Evolutionary conservation across 2,797 vertebrate genomes (phyloP).

Genomic region (Sebastes oblongus): DNA sequence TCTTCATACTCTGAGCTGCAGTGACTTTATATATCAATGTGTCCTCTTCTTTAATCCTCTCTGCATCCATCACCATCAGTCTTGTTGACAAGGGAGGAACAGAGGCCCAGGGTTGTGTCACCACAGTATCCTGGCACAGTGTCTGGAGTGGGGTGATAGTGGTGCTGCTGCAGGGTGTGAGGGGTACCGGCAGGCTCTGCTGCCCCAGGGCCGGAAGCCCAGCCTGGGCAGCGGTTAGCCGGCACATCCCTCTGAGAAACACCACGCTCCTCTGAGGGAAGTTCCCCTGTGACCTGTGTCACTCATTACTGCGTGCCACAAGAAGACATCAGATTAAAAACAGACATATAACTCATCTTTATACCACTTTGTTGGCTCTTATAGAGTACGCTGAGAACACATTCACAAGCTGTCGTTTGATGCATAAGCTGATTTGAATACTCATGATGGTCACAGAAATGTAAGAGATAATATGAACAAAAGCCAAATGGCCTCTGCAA

Average conservation of each 20-base stretch:
- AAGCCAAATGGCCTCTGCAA: background rate
- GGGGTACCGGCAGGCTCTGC: constrained; percentile 60
- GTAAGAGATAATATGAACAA: background rate
- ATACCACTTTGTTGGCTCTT: background rate
- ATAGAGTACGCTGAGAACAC: background rate
- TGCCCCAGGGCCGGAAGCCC: constrained; percentile 78
- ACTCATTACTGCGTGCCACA: constrained; percentile 21
- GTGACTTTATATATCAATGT: constrained; percentile 13
- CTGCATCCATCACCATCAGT: constrained; percentile 76
- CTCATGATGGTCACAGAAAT: background rate
- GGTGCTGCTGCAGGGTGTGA: constrained; percentile 58
- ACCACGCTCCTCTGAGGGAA: constrained; percentile 47
- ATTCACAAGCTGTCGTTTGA: background rate
- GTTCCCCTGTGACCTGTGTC: constrained; percentile 42
- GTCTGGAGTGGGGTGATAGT: constrained; percentile 86
- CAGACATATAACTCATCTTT: background rate
- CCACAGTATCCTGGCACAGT: constrained; percentile 91
- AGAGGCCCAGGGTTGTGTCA: constrained; percentile 87
- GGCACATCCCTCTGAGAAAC: constrained; percentile 72
- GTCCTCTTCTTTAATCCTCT: constrained; percentile 31
- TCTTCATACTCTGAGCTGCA: background rate
- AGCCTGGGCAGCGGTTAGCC: constrained; percentile 80
- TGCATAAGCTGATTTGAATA: background rate
- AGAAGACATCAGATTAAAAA: constrained; percentile 23
- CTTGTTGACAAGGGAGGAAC: constrained; percentile 77